Evolutionary conservation across 1,140 invertebrate species (phyloP).

Genomic region (Drosophila albomicans): DNA sequence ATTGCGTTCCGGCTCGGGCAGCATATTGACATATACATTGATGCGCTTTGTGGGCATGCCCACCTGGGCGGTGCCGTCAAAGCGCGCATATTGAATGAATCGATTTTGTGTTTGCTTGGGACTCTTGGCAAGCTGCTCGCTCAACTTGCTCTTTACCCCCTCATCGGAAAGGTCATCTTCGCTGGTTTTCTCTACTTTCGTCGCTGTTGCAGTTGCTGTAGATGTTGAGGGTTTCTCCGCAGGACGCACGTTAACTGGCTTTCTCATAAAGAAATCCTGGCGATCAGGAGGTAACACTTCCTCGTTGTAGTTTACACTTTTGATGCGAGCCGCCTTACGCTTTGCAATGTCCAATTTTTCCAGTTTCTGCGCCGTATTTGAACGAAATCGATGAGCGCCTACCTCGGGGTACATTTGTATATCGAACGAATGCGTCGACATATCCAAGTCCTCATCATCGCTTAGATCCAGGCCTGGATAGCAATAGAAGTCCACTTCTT

Average conservation of each 20-base stretch:
- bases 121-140: constrained; percentile 91
- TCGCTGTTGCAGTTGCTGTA: constrained; percentile 64
- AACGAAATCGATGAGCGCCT: constrained; percentile 90
- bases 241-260: constrained; percentile 31
- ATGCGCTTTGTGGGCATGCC: constrained; percentile 91
- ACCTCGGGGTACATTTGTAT: constrained; percentile 91
- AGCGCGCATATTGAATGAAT: constrained; percentile 95
- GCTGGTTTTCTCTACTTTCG: constrained; percentile 10
- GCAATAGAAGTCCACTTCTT: constrained; percentile 87
- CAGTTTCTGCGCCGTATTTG: constrained; percentile 95
- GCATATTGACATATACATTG: constrained; percentile 95
- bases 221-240: constrained; percentile 61
- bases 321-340: constrained; percentile 91
- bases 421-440: constrained; percentile 89
- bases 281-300: constrained; percentile 85
- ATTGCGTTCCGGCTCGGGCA: constrained; percentile 90
- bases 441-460: constrained; percentile 90
- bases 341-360: constrained; percentile 95
- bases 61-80: constrained; percentile 94
- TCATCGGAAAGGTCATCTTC: constrained; percentile 64
- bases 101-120: constrained; percentile 92
- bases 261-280: constrained; percentile 88
- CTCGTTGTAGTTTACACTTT: constrained; percentile 91
- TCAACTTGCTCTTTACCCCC: constrained; percentile 87
- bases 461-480: constrained; percentile 92